Conservation (phyloP, 2,113 vertebrate genomes). For the Butastur rufipennis region DNA sequence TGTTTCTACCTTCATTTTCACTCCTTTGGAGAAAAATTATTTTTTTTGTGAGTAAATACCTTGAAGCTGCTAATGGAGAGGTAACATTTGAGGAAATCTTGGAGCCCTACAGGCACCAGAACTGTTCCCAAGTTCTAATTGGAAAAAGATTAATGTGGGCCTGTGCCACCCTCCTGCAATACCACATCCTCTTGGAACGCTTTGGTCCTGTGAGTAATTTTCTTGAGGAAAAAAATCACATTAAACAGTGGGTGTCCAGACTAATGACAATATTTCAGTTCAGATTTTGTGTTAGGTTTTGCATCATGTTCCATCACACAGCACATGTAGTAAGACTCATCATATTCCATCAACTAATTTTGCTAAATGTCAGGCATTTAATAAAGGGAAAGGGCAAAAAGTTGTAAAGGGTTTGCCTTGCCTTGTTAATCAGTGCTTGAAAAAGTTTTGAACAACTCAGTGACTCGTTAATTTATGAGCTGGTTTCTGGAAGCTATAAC, state of each 20-base stretch:
- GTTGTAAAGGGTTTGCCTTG: conserved; percentile 69
- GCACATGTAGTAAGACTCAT: conserved; percentile 64
- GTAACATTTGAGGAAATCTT: conserved; percentile 20
- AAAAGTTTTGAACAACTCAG: conserved; percentile 58
- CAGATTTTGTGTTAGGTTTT: conserved; percentile 66
- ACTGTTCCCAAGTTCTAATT: conserved; percentile 59
- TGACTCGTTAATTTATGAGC: conserved; percentile 53
- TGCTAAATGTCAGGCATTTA: conserved; percentile 79
- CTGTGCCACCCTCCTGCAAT: conserved; percentile 40
- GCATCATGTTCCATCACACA: conserved; percentile 67
- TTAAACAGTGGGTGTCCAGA: conserved; percentile 63
- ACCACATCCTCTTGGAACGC: conserved; percentile 45
- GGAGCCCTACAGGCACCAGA: not conserved
- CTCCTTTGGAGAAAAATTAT: not conserved
- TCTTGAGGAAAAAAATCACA: conserved; percentile 40
- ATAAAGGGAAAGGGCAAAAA: conserved; percentile 79
- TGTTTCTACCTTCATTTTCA: not conserved
- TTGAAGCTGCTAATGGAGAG: not conserved
- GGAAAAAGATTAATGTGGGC: conserved; percentile 73
- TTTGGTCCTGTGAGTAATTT: conserved; percentile 62
- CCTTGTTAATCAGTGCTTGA: conserved; percentile 64
- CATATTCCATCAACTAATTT: conserved; percentile 70
- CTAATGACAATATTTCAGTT: conserved; percentile 61
- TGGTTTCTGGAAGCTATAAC: conserved; percentile 29
- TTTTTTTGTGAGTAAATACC: not conserved